Base-by-base conservation (phyloP, 1,140 invertebrate species). In the Heliconius hermathena region DNA sequence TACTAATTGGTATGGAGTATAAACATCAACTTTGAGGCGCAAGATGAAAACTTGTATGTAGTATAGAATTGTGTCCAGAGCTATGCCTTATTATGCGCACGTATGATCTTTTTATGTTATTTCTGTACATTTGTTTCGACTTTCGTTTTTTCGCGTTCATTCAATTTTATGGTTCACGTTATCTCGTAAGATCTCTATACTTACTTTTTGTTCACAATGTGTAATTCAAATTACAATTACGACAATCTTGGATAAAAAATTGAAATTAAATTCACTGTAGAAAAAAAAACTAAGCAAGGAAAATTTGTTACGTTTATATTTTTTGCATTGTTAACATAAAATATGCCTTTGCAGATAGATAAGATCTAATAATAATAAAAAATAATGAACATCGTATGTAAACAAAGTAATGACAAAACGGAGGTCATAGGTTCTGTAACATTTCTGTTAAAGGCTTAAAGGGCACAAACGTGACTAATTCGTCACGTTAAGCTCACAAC, bases 131-230 rank as follows among this genome's bases (percentile, higher is more conserved):
- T 84, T 86, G 80, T 80, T 83, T 73, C 82, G 16, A 83, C 78
- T 76, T 79, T 81, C 80, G 76, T 80, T 81, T 84, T 84, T 84
- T 70, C 78, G 73, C 72, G 60, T 83, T 80, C 78, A 84, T 81
- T 84, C 79, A 84, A 85, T 85, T 83, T 85, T 85, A 85, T 85
- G 84, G 81, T 85, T 74, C 75, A 49, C 71, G 78, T 82, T 85
- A 82, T 80, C 60, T 66, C 22, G 13, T 29, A 66, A 66, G 60
- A 66, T 66, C 60, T 66, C n/a, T 66, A 18, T 26, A 66, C 22
- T 26, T 26, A n/a, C 26, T 29, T 66, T 66, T 66, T 66, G 11
- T 29, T 26, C 22, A 26, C 20, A 66, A 66, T 66, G 26, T 66
- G 22, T 46, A 46, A 46, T 46, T 46, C 41, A 46, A 22, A 66